Percentiles rank a stretch among this genome's conserved stretches.
Evolutionary conservation across 2,888 invertebrate species (phyloP).

Genomic region (Heliconius hortense): DNA sequence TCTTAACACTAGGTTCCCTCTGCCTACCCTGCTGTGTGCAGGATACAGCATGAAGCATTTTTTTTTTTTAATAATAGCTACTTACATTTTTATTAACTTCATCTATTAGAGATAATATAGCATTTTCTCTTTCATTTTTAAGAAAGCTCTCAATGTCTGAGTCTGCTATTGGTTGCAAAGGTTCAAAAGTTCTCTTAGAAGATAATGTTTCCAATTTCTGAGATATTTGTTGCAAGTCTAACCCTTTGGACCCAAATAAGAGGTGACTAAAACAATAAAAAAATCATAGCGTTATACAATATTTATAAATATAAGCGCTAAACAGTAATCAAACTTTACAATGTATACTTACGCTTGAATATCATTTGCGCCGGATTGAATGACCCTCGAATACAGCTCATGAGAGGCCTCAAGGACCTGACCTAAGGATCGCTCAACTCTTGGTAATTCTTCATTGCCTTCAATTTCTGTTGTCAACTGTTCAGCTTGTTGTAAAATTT

Average conservation of each 20-base stretch:
- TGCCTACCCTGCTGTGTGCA: no score
- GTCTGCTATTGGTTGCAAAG: slow-evolving; percentile 94
- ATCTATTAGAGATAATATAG: slow-evolving; percentile 94
- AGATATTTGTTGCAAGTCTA: slow-evolving; percentile 95
- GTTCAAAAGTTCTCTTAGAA: slow-evolving; percentile 92
- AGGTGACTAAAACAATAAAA: slow-evolving; percentile 85
- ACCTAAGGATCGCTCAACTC: slow-evolving; percentile 93
- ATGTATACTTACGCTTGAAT: slow-evolving; percentile 90
- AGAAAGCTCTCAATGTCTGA: slow-evolving; percentile 95
- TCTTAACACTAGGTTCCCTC: no score
- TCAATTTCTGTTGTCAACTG: slow-evolving; percentile 94
- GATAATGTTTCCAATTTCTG: slow-evolving; percentile 95
- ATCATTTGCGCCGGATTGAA: slow-evolving; percentile 92
- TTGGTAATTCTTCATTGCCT: slow-evolving; percentile 90
- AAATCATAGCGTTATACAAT: neutral
- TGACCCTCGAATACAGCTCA: slow-evolving; percentile 92
- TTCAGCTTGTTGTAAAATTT: slow-evolving; percentile 94
- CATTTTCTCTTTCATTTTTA: slow-evolving; percentile 96
- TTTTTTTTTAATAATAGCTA: slow-evolving; percentile 45
- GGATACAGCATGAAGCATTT: no score
- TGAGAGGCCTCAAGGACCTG: slow-evolving; percentile 96
- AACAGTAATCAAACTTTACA: neutral
- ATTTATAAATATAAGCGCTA: neutral
- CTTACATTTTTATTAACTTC: slow-evolving; percentile 92
- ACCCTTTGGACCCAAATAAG: slow-evolving; percentile 94